phyloP scores from a whole-genome alignment of 2,888 invertebrate species.

The Nebria brevicollis region DNA sequence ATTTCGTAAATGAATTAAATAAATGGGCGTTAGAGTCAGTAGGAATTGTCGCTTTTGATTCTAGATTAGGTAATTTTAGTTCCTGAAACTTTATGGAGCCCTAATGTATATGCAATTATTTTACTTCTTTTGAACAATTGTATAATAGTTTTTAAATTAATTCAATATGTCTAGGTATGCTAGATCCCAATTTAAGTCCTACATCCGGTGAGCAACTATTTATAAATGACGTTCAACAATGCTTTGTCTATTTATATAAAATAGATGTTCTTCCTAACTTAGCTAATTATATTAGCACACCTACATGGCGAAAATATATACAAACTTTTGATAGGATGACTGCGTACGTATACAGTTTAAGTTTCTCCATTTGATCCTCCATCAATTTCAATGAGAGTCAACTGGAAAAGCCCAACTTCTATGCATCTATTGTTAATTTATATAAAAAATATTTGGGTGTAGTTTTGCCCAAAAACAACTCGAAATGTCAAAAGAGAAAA shows the following conservation, averaged over 20 bases:
- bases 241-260: conserved; percentile 55
- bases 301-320: conserved; percentile 56
- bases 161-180: background rate
- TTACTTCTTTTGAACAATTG: too few relatives aligned
- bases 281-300: conserved; percentile 58
- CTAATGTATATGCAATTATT: too few relatives aligned
- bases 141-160: too few relatives aligned
- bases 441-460: background rate
- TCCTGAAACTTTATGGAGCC: too few relatives aligned
- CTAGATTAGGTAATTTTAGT: background rate
- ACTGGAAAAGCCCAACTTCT: too few relatives aligned
- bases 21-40: conserved; percentile 65
- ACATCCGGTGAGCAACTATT: conserved; percentile 61
- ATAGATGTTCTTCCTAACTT: conserved; percentile 58
- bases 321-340: conserved; percentile 60
- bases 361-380: background rate
- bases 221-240: conserved; percentile 56
- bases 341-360: conserved; percentile 53
- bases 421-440: too few relatives aligned
- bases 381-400: background rate
- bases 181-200: conserved; percentile 50
- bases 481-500: conserved; percentile 53
- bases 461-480: conserved; percentile 51
- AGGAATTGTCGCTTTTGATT: conserved; percentile 59
- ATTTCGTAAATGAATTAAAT: conserved; percentile 64